Percentiles rank a stretch among this genome's conserved stretches.
phyloP scores from a whole-genome alignment of 2,797 vertebrate species.

The Oreochromis mossambicus region DNA sequence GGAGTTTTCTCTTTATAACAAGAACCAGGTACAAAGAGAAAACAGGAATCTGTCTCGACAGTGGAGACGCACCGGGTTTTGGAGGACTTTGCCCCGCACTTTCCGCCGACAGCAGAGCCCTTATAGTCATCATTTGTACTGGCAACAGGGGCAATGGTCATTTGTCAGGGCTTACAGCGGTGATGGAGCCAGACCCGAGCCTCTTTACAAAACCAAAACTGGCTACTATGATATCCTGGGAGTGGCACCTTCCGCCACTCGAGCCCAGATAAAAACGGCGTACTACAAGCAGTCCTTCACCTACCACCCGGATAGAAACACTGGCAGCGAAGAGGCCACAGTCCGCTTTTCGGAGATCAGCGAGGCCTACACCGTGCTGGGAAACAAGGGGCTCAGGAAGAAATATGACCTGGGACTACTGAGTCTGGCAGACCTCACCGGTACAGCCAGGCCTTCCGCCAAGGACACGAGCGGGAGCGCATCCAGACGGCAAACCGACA shows the following conservation, averaged over 20 bases:
- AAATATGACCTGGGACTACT: constrained; percentile 88
- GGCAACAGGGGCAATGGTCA: neutral
- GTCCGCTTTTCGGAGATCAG: constrained; percentile 81
- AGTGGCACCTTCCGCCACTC: constrained; percentile 75
- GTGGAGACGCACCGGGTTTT: neutral
- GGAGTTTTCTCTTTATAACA: neutral
- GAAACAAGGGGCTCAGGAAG: constrained; percentile 79
- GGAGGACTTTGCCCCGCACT: neutral
- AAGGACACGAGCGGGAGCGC: constrained; percentile 2
- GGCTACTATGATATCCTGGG: constrained; percentile 84
- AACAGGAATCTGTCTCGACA: rapidly evolving
- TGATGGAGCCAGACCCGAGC: neutral
- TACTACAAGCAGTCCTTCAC: constrained; percentile 90
- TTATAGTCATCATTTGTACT: neutral
- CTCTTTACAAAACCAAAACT: constrained; percentile 62
- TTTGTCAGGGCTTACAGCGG: constrained; percentile 29
- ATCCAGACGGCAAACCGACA: neutral
- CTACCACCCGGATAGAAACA: constrained; percentile 87
- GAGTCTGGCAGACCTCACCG: constrained; percentile 67
- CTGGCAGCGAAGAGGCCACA: constrained; percentile 78
- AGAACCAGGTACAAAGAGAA: rapidly evolving
- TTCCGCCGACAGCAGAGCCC: neutral
- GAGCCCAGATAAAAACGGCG: constrained; percentile 88
- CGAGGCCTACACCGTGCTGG: constrained; percentile 88
- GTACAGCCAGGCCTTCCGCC: constrained; percentile 38